Evolutionary conservation across 1,140 invertebrate genomes (phyloP), one percentile per base, ranked within the genome.

Genomic region (Aphelinus atriplicis): DNA sequence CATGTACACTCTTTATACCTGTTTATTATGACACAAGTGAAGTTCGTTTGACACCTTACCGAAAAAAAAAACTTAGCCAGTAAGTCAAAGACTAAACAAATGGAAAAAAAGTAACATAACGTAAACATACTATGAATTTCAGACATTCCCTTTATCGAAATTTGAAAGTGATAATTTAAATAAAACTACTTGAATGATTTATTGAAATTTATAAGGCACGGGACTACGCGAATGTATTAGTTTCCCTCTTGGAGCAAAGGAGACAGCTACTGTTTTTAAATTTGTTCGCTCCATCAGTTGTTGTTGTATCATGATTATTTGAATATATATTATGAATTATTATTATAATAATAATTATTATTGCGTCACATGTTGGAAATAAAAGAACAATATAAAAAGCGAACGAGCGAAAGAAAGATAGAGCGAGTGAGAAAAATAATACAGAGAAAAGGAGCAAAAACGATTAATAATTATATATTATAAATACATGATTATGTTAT

Each of bases 311-410:
- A 77, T 75, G 76, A 80, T 77, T 77, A 71, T 75, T 80, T 81
- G 78, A 82, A 82, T 82, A 81, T 73, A 78, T 80, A 83, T 82
- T 82, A 77, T 79, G 79, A 70, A 80, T 82, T 83, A 79, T 77
- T 76, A 82, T 81, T 78, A 80, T 79, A 68, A 77, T 70, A 77
- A 75, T 71, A 60, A 83, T 72, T 78, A 80, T 80, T 80, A 71
- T 64, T 76, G 77, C 78, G 76, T 80, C 53, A 50, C 50, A 77
- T 68, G 77, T 78, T 78, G 67, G 67, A 81, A 77, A 75, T 75
- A 61, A 75, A 68, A 71, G 51, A 71, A 75, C 73, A 75, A 64
- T 75, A 69, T 75, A 70, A 75, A 70, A 66, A 75, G 53, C 65
- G 58, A 69, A 75, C 66, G 73, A 69, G 7, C 58, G 73, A 64